Evolutionary conservation across 2,113 vertebrate species (phyloP).

Genomic region (Mugil cephalus): DNA sequence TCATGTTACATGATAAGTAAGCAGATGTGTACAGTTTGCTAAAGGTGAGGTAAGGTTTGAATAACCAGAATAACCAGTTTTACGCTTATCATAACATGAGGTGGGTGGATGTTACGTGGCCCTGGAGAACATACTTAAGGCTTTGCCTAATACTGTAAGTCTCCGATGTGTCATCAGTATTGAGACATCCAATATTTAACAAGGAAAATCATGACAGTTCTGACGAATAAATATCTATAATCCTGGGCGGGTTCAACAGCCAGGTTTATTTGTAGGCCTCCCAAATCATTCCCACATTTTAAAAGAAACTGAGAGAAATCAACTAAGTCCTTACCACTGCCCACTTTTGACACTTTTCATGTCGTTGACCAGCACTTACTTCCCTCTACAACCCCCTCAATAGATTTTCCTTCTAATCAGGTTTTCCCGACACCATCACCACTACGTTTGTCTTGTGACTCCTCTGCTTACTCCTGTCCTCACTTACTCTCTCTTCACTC

Average conservation of each 20-base stretch:
- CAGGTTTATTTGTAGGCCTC: constrained; percentile 31
- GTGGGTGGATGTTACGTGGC: neutral
- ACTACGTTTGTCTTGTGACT: constrained; percentile 12
- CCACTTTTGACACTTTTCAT: constrained; percentile 14
- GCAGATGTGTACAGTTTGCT: neutral
- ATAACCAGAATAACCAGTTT: neutral
- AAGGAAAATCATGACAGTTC: constrained; percentile 29
- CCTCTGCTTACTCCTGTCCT: constrained; percentile 17
- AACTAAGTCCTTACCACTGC: neutral
- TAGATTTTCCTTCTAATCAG: neutral
- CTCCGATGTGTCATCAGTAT: constrained; percentile 9
- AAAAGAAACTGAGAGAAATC: neutral
- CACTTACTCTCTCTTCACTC: constrained; percentile 13
- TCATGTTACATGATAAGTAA: neutral
- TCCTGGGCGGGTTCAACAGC: constrained; percentile 1
- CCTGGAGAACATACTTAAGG: too few species aligned
- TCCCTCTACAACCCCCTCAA: neutral
- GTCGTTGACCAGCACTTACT: constrained; percentile 7
- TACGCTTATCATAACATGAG: neutral
- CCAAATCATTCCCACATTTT: constrained; percentile 41
- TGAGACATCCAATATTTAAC: constrained; percentile 34
- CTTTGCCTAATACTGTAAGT: neutral
- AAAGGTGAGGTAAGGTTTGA: neutral
- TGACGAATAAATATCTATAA: constrained; percentile 62
- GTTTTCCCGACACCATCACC: neutral